These are phyloP conservation scores for Microctonus brassicae DNA, from an alignment of 2,888 invertebrate genomes.

Conservation along the genomic window DNA sequence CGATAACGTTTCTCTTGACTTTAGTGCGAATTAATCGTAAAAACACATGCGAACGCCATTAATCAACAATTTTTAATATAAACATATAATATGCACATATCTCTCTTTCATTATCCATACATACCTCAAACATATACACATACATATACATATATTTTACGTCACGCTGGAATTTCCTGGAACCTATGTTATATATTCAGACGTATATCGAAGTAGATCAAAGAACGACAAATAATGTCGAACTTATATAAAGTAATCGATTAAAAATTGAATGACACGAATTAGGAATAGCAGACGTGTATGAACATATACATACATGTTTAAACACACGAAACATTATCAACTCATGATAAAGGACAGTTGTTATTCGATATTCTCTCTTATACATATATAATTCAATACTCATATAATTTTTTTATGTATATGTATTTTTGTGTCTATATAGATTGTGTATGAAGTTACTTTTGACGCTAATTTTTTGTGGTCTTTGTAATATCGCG, in stretches of 20 bases:
- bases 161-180: constrained; percentile 20
- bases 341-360: not conserved
- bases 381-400: not conserved
- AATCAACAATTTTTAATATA: constrained; percentile 1
- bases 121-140: too few relatives aligned
- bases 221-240: constrained; percentile 18
- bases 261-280: constrained; percentile 31
- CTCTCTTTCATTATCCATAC: not conserved
- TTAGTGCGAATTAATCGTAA: not conserved
- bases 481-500: constrained; percentile 29
- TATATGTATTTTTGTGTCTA: not conserved
- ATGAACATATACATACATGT: not conserved
- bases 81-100: not conserved
- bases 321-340: constrained; percentile 3
- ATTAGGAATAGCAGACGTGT: constrained; percentile 18
- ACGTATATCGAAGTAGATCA: constrained; percentile 27
- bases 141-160: not conserved
- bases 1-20: not conserved
- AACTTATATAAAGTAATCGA: constrained; percentile 20
- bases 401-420: too few relatives aligned
- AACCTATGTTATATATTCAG: constrained; percentile 3
- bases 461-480: constrained; percentile 28
- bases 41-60: not conserved
- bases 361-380: not conserved
- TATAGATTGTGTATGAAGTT: too few relatives aligned